Conservation (phyloP, 2,888 invertebrate genomes). For the Aphelenchoides bicaudatus region DNA sequence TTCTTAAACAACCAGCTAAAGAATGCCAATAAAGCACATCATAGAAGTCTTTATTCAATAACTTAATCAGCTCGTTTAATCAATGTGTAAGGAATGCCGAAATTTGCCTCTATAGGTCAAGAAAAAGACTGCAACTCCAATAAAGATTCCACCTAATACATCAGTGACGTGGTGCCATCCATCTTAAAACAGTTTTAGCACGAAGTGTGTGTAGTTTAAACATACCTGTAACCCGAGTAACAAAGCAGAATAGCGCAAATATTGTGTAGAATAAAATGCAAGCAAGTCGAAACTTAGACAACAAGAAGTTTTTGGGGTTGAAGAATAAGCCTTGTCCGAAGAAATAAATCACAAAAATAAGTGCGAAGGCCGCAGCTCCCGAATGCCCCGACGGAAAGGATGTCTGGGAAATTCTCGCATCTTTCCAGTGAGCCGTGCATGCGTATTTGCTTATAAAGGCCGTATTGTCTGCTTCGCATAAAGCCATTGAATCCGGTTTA, state of each 20-base stretch:
- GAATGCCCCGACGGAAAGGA: slow-evolving; percentile 60
- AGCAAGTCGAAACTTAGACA: slow-evolving; percentile 19
- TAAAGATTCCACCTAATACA: slow-evolving; percentile 45
- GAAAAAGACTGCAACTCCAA: slow-evolving; percentile 29
- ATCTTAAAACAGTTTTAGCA: too few species aligned
- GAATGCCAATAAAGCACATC: too few species aligned
- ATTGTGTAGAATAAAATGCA: slow-evolving; percentile 23
- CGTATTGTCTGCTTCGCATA: slow-evolving; percentile 31
- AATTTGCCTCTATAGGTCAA: slow-evolving; percentile 16
- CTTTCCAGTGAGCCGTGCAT: slow-evolving; percentile 33
- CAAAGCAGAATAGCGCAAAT: slow-evolving; percentile 39
- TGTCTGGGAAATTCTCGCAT: slow-evolving; percentile 48
- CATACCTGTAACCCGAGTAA: slow-evolving; percentile 55
- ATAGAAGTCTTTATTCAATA: too few species aligned
- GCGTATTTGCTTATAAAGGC: slow-evolving; percentile 37
- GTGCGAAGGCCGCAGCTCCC: slow-evolving; percentile 49
- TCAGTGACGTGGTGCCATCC: slow-evolving; percentile 59
- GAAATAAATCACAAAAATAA: slow-evolving; percentile 48
- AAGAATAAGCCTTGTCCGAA: slow-evolving; percentile 10
- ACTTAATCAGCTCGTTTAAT: too few species aligned
- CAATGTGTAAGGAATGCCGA: neutral
- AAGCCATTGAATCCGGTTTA: slow-evolving; percentile 66
- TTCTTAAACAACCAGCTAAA: too few species aligned
- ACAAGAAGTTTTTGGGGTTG: slow-evolving; percentile 13
- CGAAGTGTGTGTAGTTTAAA: too few species aligned